These are phyloP conservation scores for Heteromyza rotundicornis DNA, from an alignment of 2,888 invertebrate species.

Conservation along the genomic window DNA sequence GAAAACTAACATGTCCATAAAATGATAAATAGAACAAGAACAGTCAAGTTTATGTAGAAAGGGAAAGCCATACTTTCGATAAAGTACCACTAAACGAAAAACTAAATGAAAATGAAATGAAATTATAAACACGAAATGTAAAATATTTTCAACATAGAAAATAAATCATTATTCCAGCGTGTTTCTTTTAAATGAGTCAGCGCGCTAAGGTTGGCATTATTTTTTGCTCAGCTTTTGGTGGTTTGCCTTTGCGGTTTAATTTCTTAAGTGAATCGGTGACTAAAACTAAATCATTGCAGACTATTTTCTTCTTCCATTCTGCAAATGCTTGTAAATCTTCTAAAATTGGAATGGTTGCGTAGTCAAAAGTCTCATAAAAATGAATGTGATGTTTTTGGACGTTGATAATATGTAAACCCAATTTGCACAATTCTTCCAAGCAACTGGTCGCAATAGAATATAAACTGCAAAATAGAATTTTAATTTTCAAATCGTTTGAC, in stretches of 20 bases:
- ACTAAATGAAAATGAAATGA: too few relatives aligned
- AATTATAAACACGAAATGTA: too few relatives aligned
- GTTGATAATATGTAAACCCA: slow-evolving; percentile 30
- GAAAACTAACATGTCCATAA: too few relatives aligned
- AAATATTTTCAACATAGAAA: too few relatives aligned
- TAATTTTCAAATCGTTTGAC: too few relatives aligned
- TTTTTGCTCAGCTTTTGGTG: not conserved
- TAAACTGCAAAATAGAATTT: slow-evolving; percentile 23
- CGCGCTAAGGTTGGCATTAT: not conserved
- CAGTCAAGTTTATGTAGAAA: too few relatives aligned
- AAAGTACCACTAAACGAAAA: too few relatives aligned
- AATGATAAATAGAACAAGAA: too few relatives aligned
- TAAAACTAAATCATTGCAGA: slow-evolving; percentile 13
- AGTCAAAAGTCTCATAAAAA: slow-evolving; percentile 29
- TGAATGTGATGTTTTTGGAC: slow-evolving; percentile 24
- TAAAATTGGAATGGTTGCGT: slow-evolving; percentile 21
- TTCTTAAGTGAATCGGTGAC: not conserved
- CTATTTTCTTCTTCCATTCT: slow-evolving; percentile 29
- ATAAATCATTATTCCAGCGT: too few relatives aligned
- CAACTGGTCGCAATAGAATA: slow-evolving; percentile 17
- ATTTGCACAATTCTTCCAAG: slow-evolving; percentile 26
- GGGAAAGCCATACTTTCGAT: too few relatives aligned
- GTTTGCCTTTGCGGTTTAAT: too few relatives aligned
- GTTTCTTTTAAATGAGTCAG: not conserved
- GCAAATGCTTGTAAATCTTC: slow-evolving; percentile 26